Conservation (phyloP, 37 sponge, comb jelly and placozoan genomes). For the Sycon ciliatum region DNA sequence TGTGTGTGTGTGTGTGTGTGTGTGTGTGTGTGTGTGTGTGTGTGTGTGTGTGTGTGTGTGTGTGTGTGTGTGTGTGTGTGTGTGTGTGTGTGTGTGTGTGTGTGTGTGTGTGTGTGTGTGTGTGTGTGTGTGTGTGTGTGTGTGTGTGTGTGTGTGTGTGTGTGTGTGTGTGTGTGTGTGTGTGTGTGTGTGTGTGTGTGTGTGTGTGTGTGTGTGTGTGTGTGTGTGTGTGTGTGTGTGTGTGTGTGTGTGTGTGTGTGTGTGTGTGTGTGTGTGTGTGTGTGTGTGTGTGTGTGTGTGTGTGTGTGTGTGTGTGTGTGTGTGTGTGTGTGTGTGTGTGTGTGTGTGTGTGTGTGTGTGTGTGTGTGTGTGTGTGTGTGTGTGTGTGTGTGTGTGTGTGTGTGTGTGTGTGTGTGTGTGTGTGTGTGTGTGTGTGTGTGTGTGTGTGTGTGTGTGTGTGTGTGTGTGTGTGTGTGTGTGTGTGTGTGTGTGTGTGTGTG, state of each 20-base stretch:
- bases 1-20: slow-evolving; percentile 5
- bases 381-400: slow-evolving; percentile 5
- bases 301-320: slow-evolving; percentile 5
- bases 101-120: neutral
- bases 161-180: slow-evolving; percentile 5
- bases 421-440: neutral
- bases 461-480: neutral
- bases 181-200: neutral
- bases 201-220: slow-evolving; percentile 5
- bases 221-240: slow-evolving; percentile 5
- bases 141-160: slow-evolving; percentile 5
- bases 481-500: neutral
- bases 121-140: slow-evolving; percentile 5
- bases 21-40: neutral
- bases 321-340: slow-evolving; percentile 5
- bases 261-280: neutral
- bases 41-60: slow-evolving; percentile 5
- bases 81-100: slow-evolving; percentile 5
- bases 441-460: slow-evolving; percentile 5
- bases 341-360: slow-evolving; percentile 1
- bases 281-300: slow-evolving; percentile 5
- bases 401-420: slow-evolving; percentile 5
- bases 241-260: neutral
- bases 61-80: slow-evolving; percentile 5
- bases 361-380: slow-evolving; percentile 5